Conservation (phyloP, 2,113 vertebrate genomes). For the Cacatua alba region DNA sequence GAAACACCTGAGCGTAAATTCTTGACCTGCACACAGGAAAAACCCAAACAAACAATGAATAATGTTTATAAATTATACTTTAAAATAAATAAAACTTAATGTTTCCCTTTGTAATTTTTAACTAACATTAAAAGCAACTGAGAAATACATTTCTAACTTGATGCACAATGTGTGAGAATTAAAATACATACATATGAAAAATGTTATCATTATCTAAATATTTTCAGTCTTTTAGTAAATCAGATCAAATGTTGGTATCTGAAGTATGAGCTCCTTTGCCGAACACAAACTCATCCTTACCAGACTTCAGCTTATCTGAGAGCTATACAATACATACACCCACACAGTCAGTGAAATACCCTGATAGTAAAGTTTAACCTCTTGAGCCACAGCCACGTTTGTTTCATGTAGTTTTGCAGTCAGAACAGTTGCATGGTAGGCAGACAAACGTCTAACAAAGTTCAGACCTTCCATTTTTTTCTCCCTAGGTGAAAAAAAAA, state of each 20-base stretch:
- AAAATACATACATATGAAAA: neutral
- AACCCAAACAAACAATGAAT: constrained; percentile 54
- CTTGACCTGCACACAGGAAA: constrained; percentile 84
- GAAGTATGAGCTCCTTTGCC: neutral
- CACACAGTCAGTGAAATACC: neutral
- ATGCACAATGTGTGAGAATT: neutral
- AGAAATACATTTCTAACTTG: neutral
- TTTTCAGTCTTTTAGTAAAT: neutral
- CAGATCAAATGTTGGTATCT: neutral
- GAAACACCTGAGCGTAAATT: constrained; percentile 96
- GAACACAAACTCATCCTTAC: neutral
- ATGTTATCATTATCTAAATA: neutral
- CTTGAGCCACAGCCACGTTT: constrained; percentile 86
- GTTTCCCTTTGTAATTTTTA: neutral
- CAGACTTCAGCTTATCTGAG: neutral
- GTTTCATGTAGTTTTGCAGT: constrained; percentile 87
- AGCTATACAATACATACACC: neutral
- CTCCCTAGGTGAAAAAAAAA: constrained; percentile 80
- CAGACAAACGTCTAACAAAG: constrained; percentile 84
- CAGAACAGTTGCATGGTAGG: constrained; percentile 83
- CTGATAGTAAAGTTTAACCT: constrained; percentile 77
- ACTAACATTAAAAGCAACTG: neutral
- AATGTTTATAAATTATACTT: constrained; percentile 11
- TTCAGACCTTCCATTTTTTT: constrained; percentile 94
- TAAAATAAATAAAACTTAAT: neutral